phyloP scores from a whole-genome alignment of 2,888 invertebrate genomes.

The Caenorhabditis becei region DNA sequence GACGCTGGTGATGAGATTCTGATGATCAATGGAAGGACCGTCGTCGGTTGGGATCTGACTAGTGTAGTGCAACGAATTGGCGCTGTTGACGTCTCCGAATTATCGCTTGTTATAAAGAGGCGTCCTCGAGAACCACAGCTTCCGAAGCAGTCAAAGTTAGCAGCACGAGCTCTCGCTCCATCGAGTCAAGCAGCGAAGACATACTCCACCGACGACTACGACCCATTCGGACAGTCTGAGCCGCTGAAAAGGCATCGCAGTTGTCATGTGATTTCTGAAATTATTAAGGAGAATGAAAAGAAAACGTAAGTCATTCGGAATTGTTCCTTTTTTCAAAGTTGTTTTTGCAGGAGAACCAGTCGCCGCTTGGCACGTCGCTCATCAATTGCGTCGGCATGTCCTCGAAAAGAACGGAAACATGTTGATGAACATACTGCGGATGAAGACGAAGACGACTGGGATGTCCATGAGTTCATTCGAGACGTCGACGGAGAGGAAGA shows the following conservation, averaged over 20 bases:
- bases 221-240: conserved; percentile 55
- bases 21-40: conserved; percentile 87
- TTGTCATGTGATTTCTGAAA: conserved; percentile 51
- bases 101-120: conserved; percentile 90
- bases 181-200: conserved; percentile 65
- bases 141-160: conserved; percentile 56
- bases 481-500: conserved; percentile 55
- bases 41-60: conserved; percentile 73
- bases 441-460: conserved; percentile 51
- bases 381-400: conserved; percentile 54
- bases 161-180: conserved; percentile 63
- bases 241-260: conserved; percentile 55
- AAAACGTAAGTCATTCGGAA: conserved; percentile 17
- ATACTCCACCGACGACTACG: conserved; percentile 56
- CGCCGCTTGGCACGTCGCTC: conserved; percentile 47
- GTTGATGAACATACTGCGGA: conserved; percentile 32
- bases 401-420: conserved; percentile 48
- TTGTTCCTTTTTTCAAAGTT: not conserved
- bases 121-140: conserved; percentile 65
- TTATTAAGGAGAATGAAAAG: conserved; percentile 57
- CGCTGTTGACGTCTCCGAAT: conserved; percentile 83
- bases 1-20: conserved; percentile 97
- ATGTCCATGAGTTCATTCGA: conserved; percentile 43
- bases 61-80: conserved; percentile 70
- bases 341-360: conserved; percentile 24